Percentiles rank a stretch among this genome's conserved stretches.
Conservation (phyloP, 2,888 invertebrate species). For the Ichneumoninae sp. region DNA sequence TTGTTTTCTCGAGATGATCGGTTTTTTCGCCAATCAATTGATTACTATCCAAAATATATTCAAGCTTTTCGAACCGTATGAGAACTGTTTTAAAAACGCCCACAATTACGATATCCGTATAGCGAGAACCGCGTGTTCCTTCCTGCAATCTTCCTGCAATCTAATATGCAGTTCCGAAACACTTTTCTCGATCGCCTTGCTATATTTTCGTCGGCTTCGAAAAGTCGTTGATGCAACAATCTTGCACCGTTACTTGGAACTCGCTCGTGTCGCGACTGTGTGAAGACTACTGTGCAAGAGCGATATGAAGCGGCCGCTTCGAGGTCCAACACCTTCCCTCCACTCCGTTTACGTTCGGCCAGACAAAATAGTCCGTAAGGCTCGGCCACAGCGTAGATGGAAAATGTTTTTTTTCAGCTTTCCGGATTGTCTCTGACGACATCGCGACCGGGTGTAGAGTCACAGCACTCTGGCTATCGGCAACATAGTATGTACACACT, state of each 20-base stretch:
- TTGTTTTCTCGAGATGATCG: neutral
- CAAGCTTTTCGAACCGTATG: neutral
- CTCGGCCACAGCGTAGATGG: constrained; percentile 9
- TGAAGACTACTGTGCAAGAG: constrained; percentile 37
- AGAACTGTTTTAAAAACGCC: neutral
- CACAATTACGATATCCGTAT: neutral
- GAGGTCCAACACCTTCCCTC: constrained; percentile 52
- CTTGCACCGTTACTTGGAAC: constrained; percentile 54
- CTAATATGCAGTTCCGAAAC: constrained; percentile 20
- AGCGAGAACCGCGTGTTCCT: neutral
- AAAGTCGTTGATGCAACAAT: constrained; percentile 29
- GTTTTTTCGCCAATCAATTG: neutral
- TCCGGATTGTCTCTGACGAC: constrained; percentile 49
- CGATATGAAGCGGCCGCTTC: constrained; percentile 28
- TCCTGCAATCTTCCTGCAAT: neutral
- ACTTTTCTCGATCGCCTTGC: neutral
- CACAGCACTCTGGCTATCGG: constrained; percentile 13
- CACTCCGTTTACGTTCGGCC: constrained; percentile 42
- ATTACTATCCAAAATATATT: neutral
- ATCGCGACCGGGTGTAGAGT: constrained; percentile 37
- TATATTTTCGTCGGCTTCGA: neutral
- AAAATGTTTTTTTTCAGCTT: constrained; percentile 7
- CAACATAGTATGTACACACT: neutral
- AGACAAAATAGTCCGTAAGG: constrained; percentile 32
- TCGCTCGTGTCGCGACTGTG: constrained; percentile 51